Evolutionary conservation across 1,140 invertebrate species (phyloP).

Genomic region (Philaenus spumarius): DNA sequence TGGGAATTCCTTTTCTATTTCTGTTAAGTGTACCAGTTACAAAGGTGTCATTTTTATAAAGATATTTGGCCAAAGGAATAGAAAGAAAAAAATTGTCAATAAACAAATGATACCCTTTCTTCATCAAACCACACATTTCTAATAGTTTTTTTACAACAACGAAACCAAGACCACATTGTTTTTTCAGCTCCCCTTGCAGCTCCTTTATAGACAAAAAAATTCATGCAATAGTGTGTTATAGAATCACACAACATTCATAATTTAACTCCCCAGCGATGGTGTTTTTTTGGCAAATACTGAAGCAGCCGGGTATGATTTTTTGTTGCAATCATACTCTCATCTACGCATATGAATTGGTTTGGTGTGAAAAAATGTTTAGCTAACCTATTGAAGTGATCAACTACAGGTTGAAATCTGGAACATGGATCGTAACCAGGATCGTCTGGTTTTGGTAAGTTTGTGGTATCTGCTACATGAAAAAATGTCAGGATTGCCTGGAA

Average conservation of each 20-base stretch:
- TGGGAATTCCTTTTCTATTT: no score
- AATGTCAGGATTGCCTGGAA: constrained; percentile 14
- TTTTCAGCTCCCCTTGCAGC: no score
- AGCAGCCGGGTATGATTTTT: constrained; percentile 15
- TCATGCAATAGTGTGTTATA: no score
- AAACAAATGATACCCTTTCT: no score
- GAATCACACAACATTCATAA: no score
- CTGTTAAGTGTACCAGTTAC: not conserved
- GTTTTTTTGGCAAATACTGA: constrained; percentile 23
- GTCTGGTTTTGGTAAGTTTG: not conserved
- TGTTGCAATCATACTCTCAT: constrained; percentile 13
- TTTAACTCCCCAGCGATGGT: constrained; percentile 23
- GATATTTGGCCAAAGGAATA: no score
- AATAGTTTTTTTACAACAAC: not conserved
- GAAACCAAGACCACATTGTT: no score
- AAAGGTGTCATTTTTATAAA: not conserved
- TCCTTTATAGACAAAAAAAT: constrained; percentile 8
- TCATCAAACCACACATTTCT: no score
- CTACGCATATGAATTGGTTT: no score
- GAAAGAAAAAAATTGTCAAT: no score
- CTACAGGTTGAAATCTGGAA: constrained; percentile 14
- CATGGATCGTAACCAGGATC: constrained; percentile 7
- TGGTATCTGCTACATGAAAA: constrained; percentile 16
- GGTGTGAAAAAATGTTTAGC: no score
- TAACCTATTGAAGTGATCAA: constrained; percentile 10